A percentile compares a stretch with the other conserved stretches of the same genome.
Conservation (phyloP, 2,113 vertebrate genomes). For the Sorex fumeus region DNA sequence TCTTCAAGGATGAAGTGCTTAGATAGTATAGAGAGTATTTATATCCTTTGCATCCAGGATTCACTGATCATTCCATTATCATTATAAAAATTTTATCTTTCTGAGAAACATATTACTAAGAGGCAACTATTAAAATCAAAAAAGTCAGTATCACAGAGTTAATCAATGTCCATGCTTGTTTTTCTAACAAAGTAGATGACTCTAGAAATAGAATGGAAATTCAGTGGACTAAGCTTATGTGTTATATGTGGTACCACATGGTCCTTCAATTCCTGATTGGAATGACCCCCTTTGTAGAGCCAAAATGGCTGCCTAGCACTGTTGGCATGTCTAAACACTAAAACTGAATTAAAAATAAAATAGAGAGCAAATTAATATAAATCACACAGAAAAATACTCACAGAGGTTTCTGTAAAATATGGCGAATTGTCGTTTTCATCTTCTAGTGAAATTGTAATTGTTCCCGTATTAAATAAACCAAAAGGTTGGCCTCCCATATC, state of each 20-base stretch:
- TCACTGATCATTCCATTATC: neutral
- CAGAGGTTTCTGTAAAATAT: constrained; percentile 88
- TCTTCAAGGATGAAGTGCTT: neutral
- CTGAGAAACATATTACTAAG: neutral
- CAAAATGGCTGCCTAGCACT: no score
- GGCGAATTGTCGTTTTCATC: constrained; percentile 95
- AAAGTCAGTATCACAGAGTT: neutral
- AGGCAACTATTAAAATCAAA: neutral
- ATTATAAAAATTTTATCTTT: constrained; percentile 31
- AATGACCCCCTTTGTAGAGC: no score
- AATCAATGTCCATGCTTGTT: neutral
- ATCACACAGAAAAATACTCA: constrained; percentile 86
- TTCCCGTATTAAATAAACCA: constrained; percentile 90
- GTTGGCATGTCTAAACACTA: no score
- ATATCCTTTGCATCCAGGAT: neutral
- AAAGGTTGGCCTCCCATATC: constrained; percentile 90
- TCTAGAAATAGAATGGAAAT: neutral
- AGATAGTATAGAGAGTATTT: neutral
- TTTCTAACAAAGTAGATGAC: constrained; percentile 6
- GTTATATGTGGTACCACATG: no score
- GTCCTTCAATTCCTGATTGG: no score
- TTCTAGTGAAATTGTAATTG: constrained; percentile 87
- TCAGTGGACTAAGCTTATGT: neutral
- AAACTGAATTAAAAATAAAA: no score
- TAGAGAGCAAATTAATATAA: no score